These are phyloP conservation scores for Tanytarsus gracilentus DNA, from an alignment of 2,888 invertebrate species.

Conservation along the genomic window DNA sequence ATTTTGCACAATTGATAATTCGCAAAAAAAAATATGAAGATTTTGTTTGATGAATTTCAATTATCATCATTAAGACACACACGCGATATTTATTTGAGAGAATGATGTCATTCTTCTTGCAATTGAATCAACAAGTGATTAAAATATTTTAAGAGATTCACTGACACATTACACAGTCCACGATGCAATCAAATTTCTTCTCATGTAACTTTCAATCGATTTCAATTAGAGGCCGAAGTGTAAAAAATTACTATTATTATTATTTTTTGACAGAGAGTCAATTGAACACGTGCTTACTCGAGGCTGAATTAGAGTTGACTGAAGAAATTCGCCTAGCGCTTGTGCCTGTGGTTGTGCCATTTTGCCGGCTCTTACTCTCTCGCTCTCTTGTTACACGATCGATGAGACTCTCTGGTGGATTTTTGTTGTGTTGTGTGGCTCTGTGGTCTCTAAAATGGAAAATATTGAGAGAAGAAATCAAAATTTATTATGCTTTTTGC, in stretches of 20 bases:
- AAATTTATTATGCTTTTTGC: background rate
- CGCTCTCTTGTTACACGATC: background rate
- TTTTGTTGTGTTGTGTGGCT: background rate
- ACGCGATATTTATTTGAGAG: background rate
- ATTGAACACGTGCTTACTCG: slow-evolving; percentile 14
- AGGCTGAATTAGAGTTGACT: background rate
- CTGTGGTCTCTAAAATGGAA: background rate
- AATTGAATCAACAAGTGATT: background rate
- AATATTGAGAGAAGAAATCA: background rate
- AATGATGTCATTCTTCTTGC: slow-evolving; percentile 4
- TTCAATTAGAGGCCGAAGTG: background rate
- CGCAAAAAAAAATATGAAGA: background rate
- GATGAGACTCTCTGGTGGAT: background rate
- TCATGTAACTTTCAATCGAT: slow-evolving; percentile 1
- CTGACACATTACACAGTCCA: background rate
- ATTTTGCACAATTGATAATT: no score
- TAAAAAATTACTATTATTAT: background rate
- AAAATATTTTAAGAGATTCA: background rate
- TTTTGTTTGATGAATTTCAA: background rate
- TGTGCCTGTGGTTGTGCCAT: slow-evolving; percentile 14
- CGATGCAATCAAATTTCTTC: background rate
- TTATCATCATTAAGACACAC: background rate
- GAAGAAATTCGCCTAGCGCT: slow-evolving; percentile 19
- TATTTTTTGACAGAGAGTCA: background rate
- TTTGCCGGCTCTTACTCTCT: slow-evolving; percentile 9